Conservation (phyloP, 1,140 invertebrate species). For the Drusus annulatus region DNA sequence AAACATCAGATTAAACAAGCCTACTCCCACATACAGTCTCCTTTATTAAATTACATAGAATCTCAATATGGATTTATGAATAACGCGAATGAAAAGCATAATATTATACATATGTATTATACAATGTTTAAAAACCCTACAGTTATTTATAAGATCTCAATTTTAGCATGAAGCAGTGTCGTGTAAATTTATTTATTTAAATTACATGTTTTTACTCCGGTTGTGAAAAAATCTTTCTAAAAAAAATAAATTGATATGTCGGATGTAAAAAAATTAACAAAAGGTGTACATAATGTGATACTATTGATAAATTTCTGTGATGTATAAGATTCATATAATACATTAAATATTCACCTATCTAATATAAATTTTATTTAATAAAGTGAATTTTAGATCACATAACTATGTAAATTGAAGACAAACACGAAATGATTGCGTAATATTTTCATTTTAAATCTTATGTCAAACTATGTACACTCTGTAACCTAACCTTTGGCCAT, state of each 20-base stretch:
- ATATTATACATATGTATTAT: not conserved
- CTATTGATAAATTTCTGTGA: too few species aligned
- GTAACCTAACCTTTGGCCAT: conserved; percentile 3
- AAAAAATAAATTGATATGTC: not conserved
- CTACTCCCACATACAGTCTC: not conserved
- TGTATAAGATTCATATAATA: too few species aligned
- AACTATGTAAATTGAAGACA: not conserved
- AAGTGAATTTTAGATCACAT: not conserved
- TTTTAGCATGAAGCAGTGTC: not conserved
- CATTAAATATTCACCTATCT: too few species aligned
- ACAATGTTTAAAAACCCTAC: too few species aligned
- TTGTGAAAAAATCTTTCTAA: conserved; percentile 4
- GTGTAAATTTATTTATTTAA: not conserved
- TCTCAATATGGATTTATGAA: not conserved
- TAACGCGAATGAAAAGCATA: conserved; percentile 14
- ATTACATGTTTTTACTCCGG: too few species aligned
- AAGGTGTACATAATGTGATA: too few species aligned
- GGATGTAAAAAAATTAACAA: too few species aligned
- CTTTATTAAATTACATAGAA: not conserved
- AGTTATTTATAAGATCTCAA: not conserved
- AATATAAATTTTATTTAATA: not conserved
- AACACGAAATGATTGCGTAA: too few species aligned
- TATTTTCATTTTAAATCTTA: too few species aligned
- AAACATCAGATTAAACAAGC: conserved; percentile 1
- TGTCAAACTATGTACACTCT: not conserved